Percentiles rank a stretch among this genome's conserved stretches.
These are phyloP conservation scores for Apolygus lucorum DNA, from an alignment of 1,140 invertebrate species.

Conservation along the genomic window DNA sequence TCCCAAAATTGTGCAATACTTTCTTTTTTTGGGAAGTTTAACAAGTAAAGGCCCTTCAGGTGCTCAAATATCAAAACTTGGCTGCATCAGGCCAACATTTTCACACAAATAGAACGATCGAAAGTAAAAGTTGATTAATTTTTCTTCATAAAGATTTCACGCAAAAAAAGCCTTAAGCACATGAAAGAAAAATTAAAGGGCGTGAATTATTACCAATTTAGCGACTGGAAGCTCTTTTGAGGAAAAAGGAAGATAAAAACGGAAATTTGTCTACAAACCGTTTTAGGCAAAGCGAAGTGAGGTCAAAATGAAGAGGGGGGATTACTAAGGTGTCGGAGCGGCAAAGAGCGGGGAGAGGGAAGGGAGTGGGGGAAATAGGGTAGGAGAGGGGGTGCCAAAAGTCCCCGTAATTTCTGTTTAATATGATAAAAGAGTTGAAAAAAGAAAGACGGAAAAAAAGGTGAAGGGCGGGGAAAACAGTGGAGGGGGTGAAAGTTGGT, in stretches of 20 bases:
- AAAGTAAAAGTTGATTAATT: too few species aligned
- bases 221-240: neutral
- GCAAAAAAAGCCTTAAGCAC: neutral
- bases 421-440: constrained; percentile 22
- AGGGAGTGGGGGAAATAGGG: neutral
- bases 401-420: constrained; percentile 18
- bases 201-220: neutral
- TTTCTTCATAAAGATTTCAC: too few species aligned
- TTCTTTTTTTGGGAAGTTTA: too few species aligned
- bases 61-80: too few species aligned
- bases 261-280: neutral
- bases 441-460: neutral
- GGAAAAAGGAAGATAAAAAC: neutral
- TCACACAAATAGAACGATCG: too few species aligned
- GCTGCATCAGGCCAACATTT: too few species aligned
- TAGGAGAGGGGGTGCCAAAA: constrained; percentile 14
- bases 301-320: neutral
- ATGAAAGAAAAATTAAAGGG: neutral
- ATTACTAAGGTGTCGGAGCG: constrained; percentile 14
- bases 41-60: too few species aligned
- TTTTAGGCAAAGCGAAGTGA: neutral
- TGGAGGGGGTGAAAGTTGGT: neutral
- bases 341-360: constrained; percentile 2
- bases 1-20: too few species aligned
- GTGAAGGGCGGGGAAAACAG: constrained; percentile 9